phyloP scores from a whole-genome alignment of 2,113 vertebrate genomes.

The Eolophus roseicapilla region DNA sequence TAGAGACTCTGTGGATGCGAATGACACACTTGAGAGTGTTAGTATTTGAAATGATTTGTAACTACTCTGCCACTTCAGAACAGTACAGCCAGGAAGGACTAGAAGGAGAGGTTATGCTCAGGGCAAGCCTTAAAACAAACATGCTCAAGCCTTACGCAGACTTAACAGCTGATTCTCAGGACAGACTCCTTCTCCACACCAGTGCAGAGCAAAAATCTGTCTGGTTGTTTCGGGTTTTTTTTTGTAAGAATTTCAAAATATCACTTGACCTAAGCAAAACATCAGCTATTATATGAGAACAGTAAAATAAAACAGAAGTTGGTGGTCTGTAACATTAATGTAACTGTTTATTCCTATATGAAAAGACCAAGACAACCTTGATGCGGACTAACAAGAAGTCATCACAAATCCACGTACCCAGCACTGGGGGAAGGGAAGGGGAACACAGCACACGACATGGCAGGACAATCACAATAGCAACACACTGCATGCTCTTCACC shows the following conservation, averaged over 20 bases:
- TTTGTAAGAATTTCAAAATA: not conserved
- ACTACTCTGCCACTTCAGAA: not conserved
- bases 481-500: conserved; percentile 69
- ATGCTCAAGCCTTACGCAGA: not conserved
- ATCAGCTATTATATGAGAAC: not conserved
- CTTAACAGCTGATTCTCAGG: not conserved
- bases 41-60: not conserved
- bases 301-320: not conserved
- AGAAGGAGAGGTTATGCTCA: not conserved
- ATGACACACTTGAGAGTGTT: not conserved
- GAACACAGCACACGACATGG: not conserved
- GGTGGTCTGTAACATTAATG: not conserved
- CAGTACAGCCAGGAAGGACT: not conserved
- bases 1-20: not conserved
- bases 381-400: not conserved
- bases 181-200: not conserved
- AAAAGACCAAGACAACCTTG: not conserved
- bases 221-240: not conserved
- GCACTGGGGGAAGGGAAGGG: not conserved
- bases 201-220: not conserved
- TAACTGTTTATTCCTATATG: not conserved
- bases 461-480: conserved; percentile 20
- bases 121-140: not conserved
- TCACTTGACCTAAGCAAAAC: not conserved
- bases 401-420: not conserved